phyloP scores from a whole-genome alignment of 1,140 invertebrate genomes.

The Vollenhovia emeryi region DNA sequence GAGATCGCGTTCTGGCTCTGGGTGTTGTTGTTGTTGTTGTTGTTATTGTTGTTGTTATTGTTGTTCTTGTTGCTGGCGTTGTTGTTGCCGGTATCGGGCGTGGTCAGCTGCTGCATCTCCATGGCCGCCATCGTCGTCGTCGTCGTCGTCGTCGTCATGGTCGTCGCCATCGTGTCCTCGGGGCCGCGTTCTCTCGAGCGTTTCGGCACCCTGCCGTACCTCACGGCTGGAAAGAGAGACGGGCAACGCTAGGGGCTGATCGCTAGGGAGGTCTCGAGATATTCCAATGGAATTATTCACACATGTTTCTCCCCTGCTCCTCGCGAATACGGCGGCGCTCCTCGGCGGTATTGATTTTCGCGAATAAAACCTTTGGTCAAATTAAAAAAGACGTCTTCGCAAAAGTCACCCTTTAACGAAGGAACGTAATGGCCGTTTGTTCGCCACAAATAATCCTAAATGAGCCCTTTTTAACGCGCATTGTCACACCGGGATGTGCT shows the following conservation, averaged over 20 bases:
- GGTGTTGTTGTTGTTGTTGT: conserved; percentile 73
- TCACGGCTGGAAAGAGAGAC: conserved; percentile 91
- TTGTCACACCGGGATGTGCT: background rate
- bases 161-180: conserved; percentile 82
- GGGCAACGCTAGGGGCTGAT: background rate
- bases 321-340: background rate
- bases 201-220: conserved; percentile 98
- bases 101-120: conserved; percentile 77
- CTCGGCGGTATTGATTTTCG: background rate
- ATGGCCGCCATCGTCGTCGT: conserved; percentile 70
- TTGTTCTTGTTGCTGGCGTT: conserved; percentile 70
- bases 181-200: conserved; percentile 93
- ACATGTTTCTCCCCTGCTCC: background rate
- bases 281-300: background rate
- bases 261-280: background rate
- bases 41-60: conserved; percentile 75
- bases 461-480: background rate
- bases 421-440: background rate
- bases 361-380: background rate
- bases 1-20: conserved; percentile 77
- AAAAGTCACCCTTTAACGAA: background rate
- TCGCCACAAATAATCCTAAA: background rate
- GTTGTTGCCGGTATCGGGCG: conserved; percentile 65
- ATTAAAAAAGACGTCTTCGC: background rate
- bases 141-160: conserved; percentile 79